Evolutionary conservation across 2,113 vertebrate species (phyloP).

Genomic region (Periophthalmodon schlosseri): DNA sequence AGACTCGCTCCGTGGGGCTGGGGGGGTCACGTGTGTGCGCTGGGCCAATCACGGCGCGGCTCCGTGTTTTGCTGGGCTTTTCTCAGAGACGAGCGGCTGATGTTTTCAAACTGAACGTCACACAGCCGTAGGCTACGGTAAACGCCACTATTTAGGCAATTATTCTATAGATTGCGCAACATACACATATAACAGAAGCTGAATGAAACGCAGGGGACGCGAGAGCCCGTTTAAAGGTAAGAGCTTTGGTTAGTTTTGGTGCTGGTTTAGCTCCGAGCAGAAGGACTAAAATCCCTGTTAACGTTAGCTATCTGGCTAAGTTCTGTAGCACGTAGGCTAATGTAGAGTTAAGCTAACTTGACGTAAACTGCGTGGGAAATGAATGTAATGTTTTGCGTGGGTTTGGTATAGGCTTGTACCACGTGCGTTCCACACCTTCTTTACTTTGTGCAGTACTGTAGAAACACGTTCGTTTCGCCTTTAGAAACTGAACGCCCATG

Average conservation of each 20-base stretch:
- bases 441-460: constrained; percentile 10
- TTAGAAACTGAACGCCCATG: neutral
- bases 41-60: constrained; percentile 63
- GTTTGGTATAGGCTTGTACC: constrained; percentile 54
- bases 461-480: neutral
- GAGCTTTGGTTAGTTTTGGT: constrained; percentile 31
- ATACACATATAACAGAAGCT: constrained; percentile 19
- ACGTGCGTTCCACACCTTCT: constrained; percentile 60
- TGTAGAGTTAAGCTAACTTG: constrained; percentile 62
- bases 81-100: constrained; percentile 75
- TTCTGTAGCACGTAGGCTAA: constrained; percentile 51
- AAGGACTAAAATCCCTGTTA: constrained; percentile 36
- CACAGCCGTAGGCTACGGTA: constrained; percentile 69
- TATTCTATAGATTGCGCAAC: constrained; percentile 42
- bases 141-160: constrained; percentile 60
- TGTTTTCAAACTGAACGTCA: constrained; percentile 84
- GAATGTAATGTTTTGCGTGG: constrained; percentile 64
- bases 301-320: constrained; percentile 70
- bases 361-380: constrained; percentile 69
- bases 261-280: constrained; percentile 13
- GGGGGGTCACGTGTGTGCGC: constrained; percentile 57
- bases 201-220: constrained; percentile 53
- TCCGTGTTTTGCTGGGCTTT: constrained; percentile 77
- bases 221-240: constrained; percentile 69
- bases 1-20: constrained; percentile 57